Percentiles rank a stretch among this genome's conserved stretches.
phyloP scores from a whole-genome alignment of 2,113 vertebrate genomes.

The Caranx ignobilis region DNA sequence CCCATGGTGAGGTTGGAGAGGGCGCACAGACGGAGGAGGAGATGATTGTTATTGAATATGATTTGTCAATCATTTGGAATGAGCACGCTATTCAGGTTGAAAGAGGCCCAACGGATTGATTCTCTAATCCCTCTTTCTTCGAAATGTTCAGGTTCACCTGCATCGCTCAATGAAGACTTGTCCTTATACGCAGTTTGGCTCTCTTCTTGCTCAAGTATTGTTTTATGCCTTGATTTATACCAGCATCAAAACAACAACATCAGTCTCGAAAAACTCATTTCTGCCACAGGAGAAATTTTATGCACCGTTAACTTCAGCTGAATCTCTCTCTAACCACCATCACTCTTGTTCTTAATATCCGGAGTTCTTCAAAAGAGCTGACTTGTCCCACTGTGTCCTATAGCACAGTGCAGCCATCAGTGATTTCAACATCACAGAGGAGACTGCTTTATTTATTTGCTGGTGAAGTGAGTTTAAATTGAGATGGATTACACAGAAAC shows the following conservation, averaged over 20 bases:
- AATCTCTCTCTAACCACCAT: background rate
- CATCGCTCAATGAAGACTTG: background rate
- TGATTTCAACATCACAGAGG: too few species aligned
- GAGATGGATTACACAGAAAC: too few species aligned
- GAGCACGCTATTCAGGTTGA: slow-evolving; percentile 24
- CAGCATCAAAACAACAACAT: background rate
- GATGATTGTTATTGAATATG: slow-evolving; percentile 77
- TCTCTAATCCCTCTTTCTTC: slow-evolving; percentile 25
- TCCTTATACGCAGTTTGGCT: background rate
- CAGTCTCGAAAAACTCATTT: slow-evolving; percentile 1
- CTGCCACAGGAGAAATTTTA: slow-evolving; percentile 28
- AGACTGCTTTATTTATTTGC: too few species aligned
- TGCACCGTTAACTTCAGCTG: background rate
- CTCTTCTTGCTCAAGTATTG: slow-evolving; percentile 1
- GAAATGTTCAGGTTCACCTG: background rate
- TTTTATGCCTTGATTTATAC: slow-evolving; percentile 22
- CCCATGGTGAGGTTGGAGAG: slow-evolving; percentile 67
- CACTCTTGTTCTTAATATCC: background rate
- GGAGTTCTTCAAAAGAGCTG: too few species aligned
- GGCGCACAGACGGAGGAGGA: slow-evolving; percentile 57
- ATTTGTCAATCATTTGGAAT: slow-evolving; percentile 70
- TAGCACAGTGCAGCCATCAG: too few species aligned
- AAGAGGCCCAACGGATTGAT: slow-evolving; percentile 25
- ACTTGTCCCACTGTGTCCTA: too few species aligned
- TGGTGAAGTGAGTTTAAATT: too few species aligned